These are phyloP conservation scores for Phoeniculus purpureus DNA, from an alignment of 2,797 vertebrate species.

Conservation along the genomic window DNA sequence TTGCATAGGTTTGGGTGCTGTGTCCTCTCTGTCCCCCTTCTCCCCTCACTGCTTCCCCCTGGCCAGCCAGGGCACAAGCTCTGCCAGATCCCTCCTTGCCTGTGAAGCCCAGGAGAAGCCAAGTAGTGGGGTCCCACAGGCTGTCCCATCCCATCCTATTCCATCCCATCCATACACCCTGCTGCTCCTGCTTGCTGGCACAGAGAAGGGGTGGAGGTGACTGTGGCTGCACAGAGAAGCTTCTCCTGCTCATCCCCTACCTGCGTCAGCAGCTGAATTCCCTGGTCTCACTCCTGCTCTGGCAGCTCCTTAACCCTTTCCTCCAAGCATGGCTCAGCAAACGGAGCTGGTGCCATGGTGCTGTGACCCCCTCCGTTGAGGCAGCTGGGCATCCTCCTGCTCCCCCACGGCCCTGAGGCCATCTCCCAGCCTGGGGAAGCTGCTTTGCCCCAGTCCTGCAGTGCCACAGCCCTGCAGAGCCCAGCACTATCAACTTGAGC, in stretches of 20 bases:
- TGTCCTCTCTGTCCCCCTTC: neutral
- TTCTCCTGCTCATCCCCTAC: conserved; percentile 49
- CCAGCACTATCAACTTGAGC: neutral
- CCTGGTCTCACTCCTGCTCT: neutral
- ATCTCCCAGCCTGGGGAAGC: neutral
- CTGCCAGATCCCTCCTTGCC: neutral
- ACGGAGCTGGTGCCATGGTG: rapidly evolving
- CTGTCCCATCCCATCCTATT: neutral
- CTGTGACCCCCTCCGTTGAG: rapidly evolving
- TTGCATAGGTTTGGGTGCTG: rapidly evolving
- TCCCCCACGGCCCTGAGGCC: neutral
- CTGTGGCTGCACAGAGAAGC: neutral
- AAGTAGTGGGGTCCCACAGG: rapidly evolving
- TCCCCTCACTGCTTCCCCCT: neutral
- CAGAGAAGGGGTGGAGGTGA: neutral
- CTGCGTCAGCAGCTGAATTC: conserved; percentile 66
- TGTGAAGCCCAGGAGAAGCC: neutral
- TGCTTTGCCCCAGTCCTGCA: neutral
- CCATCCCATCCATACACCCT: too few relatives aligned
- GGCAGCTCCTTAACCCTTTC: conserved; percentile 56
- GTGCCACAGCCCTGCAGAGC: neutral
- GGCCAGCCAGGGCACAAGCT: neutral
- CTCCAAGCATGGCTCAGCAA: neutral
- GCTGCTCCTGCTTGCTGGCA: neutral
- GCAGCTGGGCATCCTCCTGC: neutral